phyloP scores from a whole-genome alignment of 2,888 invertebrate species.

The Nomada fabriciana region DNA sequence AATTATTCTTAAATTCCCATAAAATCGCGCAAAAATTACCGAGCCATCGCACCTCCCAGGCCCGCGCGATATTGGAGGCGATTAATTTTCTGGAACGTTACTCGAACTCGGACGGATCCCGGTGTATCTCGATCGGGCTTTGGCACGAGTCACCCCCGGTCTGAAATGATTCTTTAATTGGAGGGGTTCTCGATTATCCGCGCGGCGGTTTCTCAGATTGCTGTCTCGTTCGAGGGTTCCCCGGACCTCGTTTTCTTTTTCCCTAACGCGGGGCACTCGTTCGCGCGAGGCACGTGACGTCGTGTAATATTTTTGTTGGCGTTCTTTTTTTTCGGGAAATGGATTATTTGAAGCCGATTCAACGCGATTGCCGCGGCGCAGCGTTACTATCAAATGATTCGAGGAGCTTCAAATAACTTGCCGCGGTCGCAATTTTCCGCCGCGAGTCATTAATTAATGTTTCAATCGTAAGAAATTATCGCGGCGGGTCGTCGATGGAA shows the following conservation, averaged over 20 bases:
- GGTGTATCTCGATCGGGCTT: slow-evolving; percentile 53
- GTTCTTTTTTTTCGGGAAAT: neutral
- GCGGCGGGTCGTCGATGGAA: neutral
- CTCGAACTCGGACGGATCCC: slow-evolving; percentile 67
- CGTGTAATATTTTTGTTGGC: too few relatives aligned
- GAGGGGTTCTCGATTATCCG: slow-evolving; percentile 57
- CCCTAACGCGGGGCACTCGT: slow-evolving; percentile 14
- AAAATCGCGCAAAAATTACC: slow-evolving; percentile 84
- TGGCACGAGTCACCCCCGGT: neutral
- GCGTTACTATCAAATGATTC: neutral
- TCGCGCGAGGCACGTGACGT: slow-evolving; percentile 1
- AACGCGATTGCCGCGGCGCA: neutral
- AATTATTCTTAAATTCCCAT: slow-evolving; percentile 85
- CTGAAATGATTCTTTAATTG: slow-evolving; percentile 59
- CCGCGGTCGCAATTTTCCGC: too few relatives aligned
- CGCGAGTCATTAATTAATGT: slow-evolving; percentile 7
- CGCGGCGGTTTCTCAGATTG: slow-evolving; percentile 48
- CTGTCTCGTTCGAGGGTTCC: slow-evolving; percentile 26
- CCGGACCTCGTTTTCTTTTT: slow-evolving; percentile 22
- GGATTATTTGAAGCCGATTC: neutral
- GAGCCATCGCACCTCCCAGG: slow-evolving; percentile 39
- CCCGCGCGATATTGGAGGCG: slow-evolving; percentile 76
- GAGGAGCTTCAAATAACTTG: neutral
- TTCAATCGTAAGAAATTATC: neutral
- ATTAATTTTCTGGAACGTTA: slow-evolving; percentile 83